These are phyloP conservation scores for Sylvilagus floridanus DNA, from an alignment of 2,797 vertebrate genomes.

Conservation along the genomic window DNA sequence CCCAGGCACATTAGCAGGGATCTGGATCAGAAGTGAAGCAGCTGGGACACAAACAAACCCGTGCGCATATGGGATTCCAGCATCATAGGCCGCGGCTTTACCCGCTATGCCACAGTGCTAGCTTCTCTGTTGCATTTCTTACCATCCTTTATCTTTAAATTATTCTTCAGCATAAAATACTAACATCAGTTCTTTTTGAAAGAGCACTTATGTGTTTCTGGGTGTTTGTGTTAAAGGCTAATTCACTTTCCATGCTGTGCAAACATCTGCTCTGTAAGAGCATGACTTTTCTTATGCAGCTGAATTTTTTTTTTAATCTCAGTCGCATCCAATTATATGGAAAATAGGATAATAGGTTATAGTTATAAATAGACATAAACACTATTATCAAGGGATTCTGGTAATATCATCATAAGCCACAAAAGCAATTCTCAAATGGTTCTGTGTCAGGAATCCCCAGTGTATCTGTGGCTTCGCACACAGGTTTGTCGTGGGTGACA, in stretches of 20 bases:
- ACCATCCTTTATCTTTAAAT: conserved; percentile 59
- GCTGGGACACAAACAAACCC: too few relatives aligned
- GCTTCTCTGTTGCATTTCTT: neutral
- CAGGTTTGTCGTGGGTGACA: conserved; percentile 62
- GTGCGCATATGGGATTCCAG: too few relatives aligned
- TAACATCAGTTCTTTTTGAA: conserved; percentile 36
- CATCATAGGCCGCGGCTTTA: too few relatives aligned
- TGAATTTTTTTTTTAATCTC: conserved; percentile 68
- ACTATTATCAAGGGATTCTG: conserved; percentile 72
- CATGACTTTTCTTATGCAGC: conserved; percentile 67
- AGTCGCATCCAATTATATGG: conserved; percentile 73
- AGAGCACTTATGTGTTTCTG: conserved; percentile 8
- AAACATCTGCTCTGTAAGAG: conserved; percentile 70
- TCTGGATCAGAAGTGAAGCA: too few relatives aligned
- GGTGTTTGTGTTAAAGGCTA: conserved; percentile 73
- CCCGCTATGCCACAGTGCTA: too few relatives aligned
- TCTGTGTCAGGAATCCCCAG: conserved; percentile 17
- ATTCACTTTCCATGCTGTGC: conserved; percentile 70
- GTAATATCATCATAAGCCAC: conserved; percentile 66
- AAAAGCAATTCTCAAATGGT: conserved; percentile 58
- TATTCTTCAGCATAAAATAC: conserved; percentile 56
- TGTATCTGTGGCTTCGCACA: neutral
- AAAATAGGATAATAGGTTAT: conserved; percentile 75
- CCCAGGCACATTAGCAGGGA: too few relatives aligned
- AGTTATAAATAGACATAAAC: conserved; percentile 79